Percentiles rank a stretch among this genome's conserved stretches.
Evolutionary conservation across 2,888 invertebrate species (phyloP).

Genomic region (Andrena camellia): DNA sequence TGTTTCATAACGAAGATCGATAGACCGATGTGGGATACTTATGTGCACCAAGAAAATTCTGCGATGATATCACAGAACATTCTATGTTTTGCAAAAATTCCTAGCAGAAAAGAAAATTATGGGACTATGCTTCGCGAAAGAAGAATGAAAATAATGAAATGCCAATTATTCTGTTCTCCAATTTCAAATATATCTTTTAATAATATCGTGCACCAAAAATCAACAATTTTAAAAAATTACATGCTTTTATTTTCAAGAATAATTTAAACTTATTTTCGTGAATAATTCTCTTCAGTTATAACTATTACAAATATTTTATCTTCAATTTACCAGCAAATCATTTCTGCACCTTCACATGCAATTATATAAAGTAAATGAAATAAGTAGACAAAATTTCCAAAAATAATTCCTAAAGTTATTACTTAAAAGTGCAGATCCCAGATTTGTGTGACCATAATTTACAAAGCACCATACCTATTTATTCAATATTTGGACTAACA

Average conservation of each 20-base stretch:
- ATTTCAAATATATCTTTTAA: no score
- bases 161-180: neutral
- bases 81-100: neutral
- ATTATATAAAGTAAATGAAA: no score
- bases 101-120: neutral
- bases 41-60: slow-evolving; percentile 19
- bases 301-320: no score
- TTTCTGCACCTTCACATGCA: no score
- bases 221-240: no score
- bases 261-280: no score
- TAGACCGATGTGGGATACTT: slow-evolving; percentile 36
- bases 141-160: neutral
- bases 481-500: neutral
- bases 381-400: neutral
- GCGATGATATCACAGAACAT: neutral
- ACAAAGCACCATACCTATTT: neutral
- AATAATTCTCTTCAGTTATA: no score
- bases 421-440: neutral
- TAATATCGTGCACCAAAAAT: no score
- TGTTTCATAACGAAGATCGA: slow-evolving; percentile 42
- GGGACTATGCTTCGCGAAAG: neutral
- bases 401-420: neutral
- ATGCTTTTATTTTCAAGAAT: no score
- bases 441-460: neutral
- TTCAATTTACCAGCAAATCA: no score